phyloP scores from a whole-genome alignment of 2,888 invertebrate species.

The Timandra comae region DNA sequence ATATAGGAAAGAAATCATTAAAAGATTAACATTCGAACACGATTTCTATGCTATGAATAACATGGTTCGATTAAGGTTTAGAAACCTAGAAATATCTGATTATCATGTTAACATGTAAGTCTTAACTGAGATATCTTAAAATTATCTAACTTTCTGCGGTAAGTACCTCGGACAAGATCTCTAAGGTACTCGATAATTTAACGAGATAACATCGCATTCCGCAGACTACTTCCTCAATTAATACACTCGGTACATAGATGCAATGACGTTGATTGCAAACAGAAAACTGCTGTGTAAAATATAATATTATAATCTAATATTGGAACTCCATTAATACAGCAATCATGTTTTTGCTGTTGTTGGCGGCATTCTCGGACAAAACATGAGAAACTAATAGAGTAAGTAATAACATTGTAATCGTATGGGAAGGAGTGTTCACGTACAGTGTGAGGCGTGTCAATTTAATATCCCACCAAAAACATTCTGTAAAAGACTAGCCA shows the following conservation, averaged over 20 bases:
- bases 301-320: conserved; percentile 14
- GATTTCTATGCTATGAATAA: too few species aligned
- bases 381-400: conserved; percentile 27
- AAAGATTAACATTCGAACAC: too few species aligned
- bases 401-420: conserved; percentile 45
- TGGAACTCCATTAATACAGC: conserved; percentile 11
- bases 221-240: conserved; percentile 33
- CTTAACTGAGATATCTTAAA: too few species aligned
- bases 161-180: conserved; percentile 10
- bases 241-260: conserved; percentile 14
- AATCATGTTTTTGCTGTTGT: conserved; percentile 24
- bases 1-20: too few species aligned
- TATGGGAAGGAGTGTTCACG: conserved; percentile 51
- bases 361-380: conserved; percentile 18
- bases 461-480: too few species aligned
- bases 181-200: conserved; percentile 28
- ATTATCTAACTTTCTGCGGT: conserved; percentile 10
- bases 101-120: too few species aligned
- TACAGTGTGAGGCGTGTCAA: conserved; percentile 60
- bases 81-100: too few species aligned
- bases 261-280: conserved; percentile 10
- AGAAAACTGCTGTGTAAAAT: conserved; percentile 14
- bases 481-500: too few species aligned
- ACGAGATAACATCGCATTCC: conserved; percentile 29
- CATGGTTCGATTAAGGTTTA: too few species aligned